These are phyloP conservation scores for Clarias fuscus DNA, from an alignment of 2,797 vertebrate species.

Conservation along the genomic window DNA sequence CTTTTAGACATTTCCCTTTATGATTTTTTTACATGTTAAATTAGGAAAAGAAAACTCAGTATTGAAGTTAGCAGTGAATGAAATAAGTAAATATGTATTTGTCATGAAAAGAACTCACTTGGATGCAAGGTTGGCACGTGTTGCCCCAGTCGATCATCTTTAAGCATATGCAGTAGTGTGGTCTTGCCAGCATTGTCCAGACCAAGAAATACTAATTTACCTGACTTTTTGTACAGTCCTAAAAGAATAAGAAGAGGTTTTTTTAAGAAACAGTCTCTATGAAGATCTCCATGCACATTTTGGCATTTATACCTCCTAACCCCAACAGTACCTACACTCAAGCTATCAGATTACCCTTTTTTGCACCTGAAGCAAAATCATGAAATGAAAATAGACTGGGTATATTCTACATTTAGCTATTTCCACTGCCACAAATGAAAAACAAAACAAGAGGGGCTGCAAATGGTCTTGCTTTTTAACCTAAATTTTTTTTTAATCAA, in stretches of 20 bases:
- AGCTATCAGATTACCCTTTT: not conserved
- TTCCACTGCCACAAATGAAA: not conserved
- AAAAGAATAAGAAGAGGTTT: constrained; percentile 56
- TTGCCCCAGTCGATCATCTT: constrained; percentile 97
- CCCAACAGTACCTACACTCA: not conserved
- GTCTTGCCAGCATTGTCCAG: constrained; percentile 99
- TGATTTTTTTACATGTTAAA: not conserved
- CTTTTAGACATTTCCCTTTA: not conserved
- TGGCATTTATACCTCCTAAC: not conserved
- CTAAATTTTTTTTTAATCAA: not conserved
- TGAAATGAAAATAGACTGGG: not conserved
- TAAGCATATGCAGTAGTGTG: constrained; percentile 97
- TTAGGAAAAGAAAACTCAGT: not conserved
- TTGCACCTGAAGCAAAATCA: not conserved
- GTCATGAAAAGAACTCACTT: constrained; percentile 80
- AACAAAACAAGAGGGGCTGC: not conserved
- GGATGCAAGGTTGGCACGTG: constrained; percentile 96
- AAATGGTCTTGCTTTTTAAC: not conserved
- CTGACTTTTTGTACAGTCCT: constrained; percentile 98
- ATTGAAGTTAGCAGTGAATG: not conserved
- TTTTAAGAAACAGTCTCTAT: not conserved
- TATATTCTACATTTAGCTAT: not conserved
- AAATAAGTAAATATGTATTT: not conserved
- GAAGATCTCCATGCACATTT: not conserved
- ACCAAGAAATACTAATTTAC: constrained; percentile 98